phyloP scores from a whole-genome alignment of 2,888 invertebrate species.

The Drosophila cognata region DNA sequence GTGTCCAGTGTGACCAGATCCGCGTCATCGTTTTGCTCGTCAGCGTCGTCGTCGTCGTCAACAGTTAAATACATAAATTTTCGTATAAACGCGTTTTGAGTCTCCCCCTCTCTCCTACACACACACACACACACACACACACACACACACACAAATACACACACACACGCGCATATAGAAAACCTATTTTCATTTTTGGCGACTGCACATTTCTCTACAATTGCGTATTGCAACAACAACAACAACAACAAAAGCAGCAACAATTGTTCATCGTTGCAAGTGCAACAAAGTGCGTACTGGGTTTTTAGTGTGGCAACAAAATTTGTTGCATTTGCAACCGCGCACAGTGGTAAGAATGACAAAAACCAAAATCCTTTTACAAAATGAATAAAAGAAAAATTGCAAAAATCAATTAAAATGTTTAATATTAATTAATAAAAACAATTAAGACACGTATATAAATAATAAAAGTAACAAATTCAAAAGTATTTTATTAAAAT shows the following conservation, averaged over 20 bases:
- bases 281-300: slow-evolving; percentile 52
- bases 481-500: neutral
- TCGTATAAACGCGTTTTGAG: slow-evolving; percentile 79
- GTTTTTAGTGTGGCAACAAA: slow-evolving; percentile 37
- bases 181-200: slow-evolving; percentile 36
- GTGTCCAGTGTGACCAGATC: slow-evolving; percentile 48
- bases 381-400: neutral
- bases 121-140: neutral
- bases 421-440: too few relatives aligned
- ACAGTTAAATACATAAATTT: slow-evolving; percentile 81
- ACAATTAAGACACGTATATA: neutral
- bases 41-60: slow-evolving; percentile 63
- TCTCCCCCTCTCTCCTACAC: slow-evolving; percentile 8
- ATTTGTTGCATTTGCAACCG: slow-evolving; percentile 38
- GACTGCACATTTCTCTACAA: slow-evolving; percentile 40
- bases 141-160: neutral
- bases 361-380: neutral
- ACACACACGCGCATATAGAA: slow-evolving; percentile 6
- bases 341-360: slow-evolving; percentile 24
- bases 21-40: slow-evolving; percentile 75
- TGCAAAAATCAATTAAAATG: too few relatives aligned
- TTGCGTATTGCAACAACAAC: slow-evolving; percentile 29
- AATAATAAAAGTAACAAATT: neutral
- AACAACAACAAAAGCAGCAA: slow-evolving; percentile 6
- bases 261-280: slow-evolving; percentile 14